Evolutionary conservation across 2,113 vertebrate species (phyloP).

Genomic region (Siniperca knerii): DNA sequence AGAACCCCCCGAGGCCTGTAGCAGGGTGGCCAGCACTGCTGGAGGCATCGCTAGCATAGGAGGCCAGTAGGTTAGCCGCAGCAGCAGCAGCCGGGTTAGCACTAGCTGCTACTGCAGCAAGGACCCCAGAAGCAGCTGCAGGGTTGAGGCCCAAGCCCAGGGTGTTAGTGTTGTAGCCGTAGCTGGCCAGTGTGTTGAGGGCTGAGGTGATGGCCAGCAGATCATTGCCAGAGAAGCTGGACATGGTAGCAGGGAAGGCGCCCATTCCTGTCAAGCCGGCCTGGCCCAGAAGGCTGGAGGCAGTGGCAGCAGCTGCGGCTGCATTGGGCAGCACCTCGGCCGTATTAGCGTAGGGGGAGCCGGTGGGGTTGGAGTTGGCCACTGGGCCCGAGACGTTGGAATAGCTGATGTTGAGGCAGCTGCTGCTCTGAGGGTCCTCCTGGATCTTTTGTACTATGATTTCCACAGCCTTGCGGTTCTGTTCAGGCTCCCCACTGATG

Average conservation of each 20-base stretch:
- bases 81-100: slow-evolving; percentile 93
- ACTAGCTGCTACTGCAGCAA: slow-evolving; percentile 91
- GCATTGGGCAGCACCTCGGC: slow-evolving; percentile 90
- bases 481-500: slow-evolving; percentile 92
- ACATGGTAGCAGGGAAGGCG: slow-evolving; percentile 90
- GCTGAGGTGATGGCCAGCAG: slow-evolving; percentile 95
- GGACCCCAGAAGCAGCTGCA: slow-evolving; percentile 91
- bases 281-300: slow-evolving; percentile 91
- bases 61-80: slow-evolving; percentile 92
- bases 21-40: slow-evolving; percentile 85
- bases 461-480: slow-evolving; percentile 94
- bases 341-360: slow-evolving; percentile 94
- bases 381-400: slow-evolving; percentile 94
- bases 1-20: slow-evolving; percentile 87
- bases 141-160: slow-evolving; percentile 94
- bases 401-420: slow-evolving; percentile 96
- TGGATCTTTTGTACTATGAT: slow-evolving; percentile 97
- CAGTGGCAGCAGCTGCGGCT: slow-evolving; percentile 87
- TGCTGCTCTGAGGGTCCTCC: slow-evolving; percentile 96
- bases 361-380: slow-evolving; percentile 96
- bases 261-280: slow-evolving; percentile 90
- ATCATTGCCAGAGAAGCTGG: slow-evolving; percentile 93
- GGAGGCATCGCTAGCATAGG: slow-evolving; percentile 90
- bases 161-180: slow-evolving; percentile 96
- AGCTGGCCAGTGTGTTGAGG: slow-evolving; percentile 95